Percentiles rank a stretch among this genome's conserved stretches.
Conservation (phyloP, 2,888 invertebrate species). For the Deilephila elpenor region DNA sequence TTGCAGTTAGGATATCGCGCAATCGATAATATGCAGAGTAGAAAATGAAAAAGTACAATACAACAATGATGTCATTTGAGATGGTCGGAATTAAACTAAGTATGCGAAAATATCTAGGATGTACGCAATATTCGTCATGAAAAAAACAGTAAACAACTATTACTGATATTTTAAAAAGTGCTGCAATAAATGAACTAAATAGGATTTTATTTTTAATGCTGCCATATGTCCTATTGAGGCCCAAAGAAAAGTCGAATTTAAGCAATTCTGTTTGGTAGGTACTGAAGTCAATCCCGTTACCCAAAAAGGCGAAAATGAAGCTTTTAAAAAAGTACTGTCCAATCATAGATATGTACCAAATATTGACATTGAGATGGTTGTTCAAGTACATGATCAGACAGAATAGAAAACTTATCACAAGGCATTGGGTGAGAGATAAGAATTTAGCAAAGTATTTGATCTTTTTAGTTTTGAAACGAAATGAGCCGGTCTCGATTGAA, state of each 20-base stretch:
- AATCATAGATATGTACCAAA: neutral
- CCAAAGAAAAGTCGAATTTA: neutral
- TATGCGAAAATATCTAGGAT: neutral
- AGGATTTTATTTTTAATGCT: neutral
- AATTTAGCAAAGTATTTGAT: neutral
- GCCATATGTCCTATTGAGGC: neutral
- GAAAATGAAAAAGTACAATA: neutral
- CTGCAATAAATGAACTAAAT: neutral
- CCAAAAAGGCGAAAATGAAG: neutral
- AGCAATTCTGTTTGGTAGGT: neutral
- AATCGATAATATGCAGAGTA: constrained; percentile 1
- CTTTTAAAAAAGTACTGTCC: neutral
- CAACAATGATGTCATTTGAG: neutral
- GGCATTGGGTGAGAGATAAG: neutral
- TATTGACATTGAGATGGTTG: neutral
- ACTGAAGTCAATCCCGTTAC: neutral
- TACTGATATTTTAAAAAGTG: neutral
- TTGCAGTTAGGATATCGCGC: neutral
- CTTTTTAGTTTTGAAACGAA: neutral
- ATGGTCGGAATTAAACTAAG: neutral
- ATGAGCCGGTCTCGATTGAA: neutral
- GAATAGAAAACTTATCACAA: neutral
- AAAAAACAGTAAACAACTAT: neutral
- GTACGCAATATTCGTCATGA: neutral
- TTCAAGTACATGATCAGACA: neutral